phyloP scores from a whole-genome alignment of 2,113 vertebrate species.

The Daboia siamensis region DNA sequence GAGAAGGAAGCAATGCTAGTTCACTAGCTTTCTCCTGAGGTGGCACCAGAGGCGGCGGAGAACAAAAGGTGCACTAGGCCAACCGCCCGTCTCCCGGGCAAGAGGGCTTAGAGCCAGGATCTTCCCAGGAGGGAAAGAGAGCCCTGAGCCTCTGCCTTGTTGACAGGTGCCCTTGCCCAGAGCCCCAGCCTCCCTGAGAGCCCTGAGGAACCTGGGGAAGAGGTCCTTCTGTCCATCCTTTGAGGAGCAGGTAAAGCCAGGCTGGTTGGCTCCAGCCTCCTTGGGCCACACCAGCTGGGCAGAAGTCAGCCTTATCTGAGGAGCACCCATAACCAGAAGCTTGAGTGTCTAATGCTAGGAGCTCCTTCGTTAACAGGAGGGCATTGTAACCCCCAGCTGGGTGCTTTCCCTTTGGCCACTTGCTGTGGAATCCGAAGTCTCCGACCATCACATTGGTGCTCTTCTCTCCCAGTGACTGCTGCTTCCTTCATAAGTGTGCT shows the following conservation, averaged over 20 bases:
- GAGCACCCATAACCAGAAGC: slow-evolving; percentile 40
- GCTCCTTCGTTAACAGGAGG: slow-evolving; percentile 50
- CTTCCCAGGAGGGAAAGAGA: slow-evolving; percentile 74
- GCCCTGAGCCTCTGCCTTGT: slow-evolving; percentile 63
- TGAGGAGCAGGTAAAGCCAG: slow-evolving; percentile 33
- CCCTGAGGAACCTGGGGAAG: slow-evolving; percentile 58
- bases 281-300: slow-evolving; percentile 44
- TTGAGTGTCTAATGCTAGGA: slow-evolving; percentile 44
- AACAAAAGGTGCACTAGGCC: slow-evolving; percentile 51
- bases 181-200: slow-evolving; percentile 61
- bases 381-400: slow-evolving; percentile 1
- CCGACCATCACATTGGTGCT: slow-evolving; percentile 73
- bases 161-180: slow-evolving; percentile 46
- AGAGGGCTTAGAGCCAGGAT: slow-evolving; percentile 75
- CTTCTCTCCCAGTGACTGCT: slow-evolving; percentile 58
- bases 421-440: slow-evolving; percentile 30
- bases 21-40: slow-evolving; percentile 51
- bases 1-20: slow-evolving; percentile 58
- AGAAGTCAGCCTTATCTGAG: not conserved
- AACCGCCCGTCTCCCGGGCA: slow-evolving; percentile 51
- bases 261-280: not conserved
- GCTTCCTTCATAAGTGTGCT: slow-evolving; percentile 48
- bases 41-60: slow-evolving; percentile 52
- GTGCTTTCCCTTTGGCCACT: slow-evolving; percentile 34
- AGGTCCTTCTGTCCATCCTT: slow-evolving; percentile 45